A percentile compares a stretch with the other conserved stretches of the same genome.
phyloP scores from a whole-genome alignment of 2,113 vertebrate genomes.

The Sinocyclocheilus grahami region DNA sequence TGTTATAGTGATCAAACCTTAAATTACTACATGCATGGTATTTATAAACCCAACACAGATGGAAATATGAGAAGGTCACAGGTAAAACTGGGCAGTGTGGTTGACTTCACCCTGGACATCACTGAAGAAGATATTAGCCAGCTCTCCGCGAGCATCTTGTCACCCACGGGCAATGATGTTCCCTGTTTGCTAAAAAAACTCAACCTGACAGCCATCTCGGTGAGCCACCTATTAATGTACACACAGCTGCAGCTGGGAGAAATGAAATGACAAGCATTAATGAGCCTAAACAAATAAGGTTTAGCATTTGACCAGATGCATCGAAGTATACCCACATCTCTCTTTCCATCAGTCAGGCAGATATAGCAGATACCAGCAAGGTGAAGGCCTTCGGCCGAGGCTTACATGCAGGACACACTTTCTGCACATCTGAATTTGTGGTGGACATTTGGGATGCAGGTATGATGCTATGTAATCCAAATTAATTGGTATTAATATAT shows the following conservation, averaged over 20 bases:
- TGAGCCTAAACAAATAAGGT: background rate
- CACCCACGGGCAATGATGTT: constrained; percentile 9
- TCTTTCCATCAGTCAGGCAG: constrained; percentile 11
- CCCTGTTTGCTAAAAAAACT: constrained; percentile 20
- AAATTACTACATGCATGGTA: background rate
- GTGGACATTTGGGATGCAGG: constrained; percentile 22
- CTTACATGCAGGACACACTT: background rate
- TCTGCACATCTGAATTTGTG: constrained; percentile 10
- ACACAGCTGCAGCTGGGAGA: background rate
- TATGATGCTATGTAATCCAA: background rate
- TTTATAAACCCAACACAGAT: constrained; percentile 4
- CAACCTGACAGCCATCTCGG: constrained; percentile 26
- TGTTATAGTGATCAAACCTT: background rate
- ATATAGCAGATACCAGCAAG: background rate
- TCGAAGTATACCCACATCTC: background rate
- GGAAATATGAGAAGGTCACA: constrained; percentile 76
- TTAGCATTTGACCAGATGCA: background rate
- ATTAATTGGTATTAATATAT: background rate
- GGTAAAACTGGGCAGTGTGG: background rate
- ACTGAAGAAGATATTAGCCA: constrained; percentile 85
- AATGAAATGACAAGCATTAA: background rate
- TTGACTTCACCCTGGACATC: constrained; percentile 84
- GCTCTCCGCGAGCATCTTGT: constrained; percentile 74
- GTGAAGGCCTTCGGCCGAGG: constrained; percentile 1
- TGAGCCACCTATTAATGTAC: constrained; percentile 7